phyloP scores from a whole-genome alignment of 2,113 vertebrate species.

The Chionodraco myersi region DNA sequence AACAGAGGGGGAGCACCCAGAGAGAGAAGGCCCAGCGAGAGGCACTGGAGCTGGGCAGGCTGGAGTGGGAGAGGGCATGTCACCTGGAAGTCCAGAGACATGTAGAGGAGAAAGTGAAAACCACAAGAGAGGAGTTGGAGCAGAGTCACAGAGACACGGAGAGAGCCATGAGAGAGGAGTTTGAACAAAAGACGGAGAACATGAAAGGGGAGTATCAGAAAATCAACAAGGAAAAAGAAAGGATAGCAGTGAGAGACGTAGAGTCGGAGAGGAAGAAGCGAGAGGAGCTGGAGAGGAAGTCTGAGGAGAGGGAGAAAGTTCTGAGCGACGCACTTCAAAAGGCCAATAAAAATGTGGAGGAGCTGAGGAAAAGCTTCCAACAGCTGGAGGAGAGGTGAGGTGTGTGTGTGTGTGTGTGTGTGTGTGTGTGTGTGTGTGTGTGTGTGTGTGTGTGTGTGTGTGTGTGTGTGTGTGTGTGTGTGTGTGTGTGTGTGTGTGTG shows the following conservation, averaged over 20 bases:
- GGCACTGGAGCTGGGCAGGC: slow-evolving; percentile 79
- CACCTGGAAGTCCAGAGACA: slow-evolving; percentile 75
- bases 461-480: no score
- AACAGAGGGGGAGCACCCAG: slow-evolving; percentile 80
- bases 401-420: slow-evolving; percentile 48
- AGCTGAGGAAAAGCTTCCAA: slow-evolving; percentile 59
- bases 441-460: no score
- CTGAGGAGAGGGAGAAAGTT: slow-evolving; percentile 58
- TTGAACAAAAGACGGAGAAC: slow-evolving; percentile 72
- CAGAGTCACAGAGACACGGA: slow-evolving; percentile 75
- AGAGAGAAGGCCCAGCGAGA: slow-evolving; percentile 85
- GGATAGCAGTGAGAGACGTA: slow-evolving; percentile 25
- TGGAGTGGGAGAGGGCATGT: slow-evolving; percentile 79
- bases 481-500: no score
- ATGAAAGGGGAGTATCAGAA: slow-evolving; percentile 39
- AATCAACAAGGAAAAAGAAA: slow-evolving; percentile 33
- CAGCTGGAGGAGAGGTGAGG: slow-evolving; percentile 75
- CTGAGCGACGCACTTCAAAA: slow-evolving; percentile 63
- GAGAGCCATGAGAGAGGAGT: slow-evolving; percentile 77
- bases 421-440: slow-evolving; percentile 57
- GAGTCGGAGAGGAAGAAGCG: slow-evolving; percentile 39
- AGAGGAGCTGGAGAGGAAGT: slow-evolving; percentile 40
- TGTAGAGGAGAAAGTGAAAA: slow-evolving; percentile 77
- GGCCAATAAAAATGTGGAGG: slow-evolving; percentile 67
- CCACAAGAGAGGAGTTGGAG: slow-evolving; percentile 80